Percentiles rank a stretch among this genome's conserved stretches.
Evolutionary conservation across 2,113 vertebrate genomes (phyloP).

Genomic region (Sphaerodactylus townsendi): DNA sequence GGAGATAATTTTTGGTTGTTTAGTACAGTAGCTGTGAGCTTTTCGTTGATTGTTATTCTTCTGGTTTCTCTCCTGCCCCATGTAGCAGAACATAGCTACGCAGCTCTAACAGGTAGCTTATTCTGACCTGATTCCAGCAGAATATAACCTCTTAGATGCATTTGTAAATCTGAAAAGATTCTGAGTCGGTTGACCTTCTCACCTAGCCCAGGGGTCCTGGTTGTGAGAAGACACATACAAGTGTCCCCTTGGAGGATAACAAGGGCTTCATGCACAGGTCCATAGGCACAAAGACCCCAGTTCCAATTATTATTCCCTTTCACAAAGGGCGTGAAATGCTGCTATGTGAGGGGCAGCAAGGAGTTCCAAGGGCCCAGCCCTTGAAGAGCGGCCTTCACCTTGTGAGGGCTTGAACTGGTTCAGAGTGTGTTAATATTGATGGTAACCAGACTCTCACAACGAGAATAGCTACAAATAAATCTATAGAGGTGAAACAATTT

Average conservation of each 20-base stretch:
- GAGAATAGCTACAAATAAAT: conserved; percentile 51
- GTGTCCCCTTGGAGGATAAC: neutral
- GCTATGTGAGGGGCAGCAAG: too few species aligned
- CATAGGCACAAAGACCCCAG: neutral
- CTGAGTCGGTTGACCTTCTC: neutral
- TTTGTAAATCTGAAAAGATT: neutral
- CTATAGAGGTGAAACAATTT: conserved; percentile 70
- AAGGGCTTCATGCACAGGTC: neutral
- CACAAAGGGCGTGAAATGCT: neutral
- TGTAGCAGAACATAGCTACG: conserved; percentile 25
- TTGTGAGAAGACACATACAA: neutral
- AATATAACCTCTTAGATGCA: conserved; percentile 53
- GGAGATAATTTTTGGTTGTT: neutral
- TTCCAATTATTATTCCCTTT: neutral
- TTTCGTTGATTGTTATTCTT: conserved; percentile 47
- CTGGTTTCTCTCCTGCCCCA: conserved; percentile 38
- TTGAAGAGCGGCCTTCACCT: neutral
- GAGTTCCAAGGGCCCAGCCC: neutral
- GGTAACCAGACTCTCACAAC: conserved; percentile 36
- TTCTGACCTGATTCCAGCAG: conserved; percentile 48
- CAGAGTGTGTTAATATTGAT: neutral
- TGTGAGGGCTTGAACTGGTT: neutral
- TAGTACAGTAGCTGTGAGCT: conserved; percentile 13
- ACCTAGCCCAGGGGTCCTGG: neutral
- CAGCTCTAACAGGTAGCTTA: conserved; percentile 52